Evolutionary conservation across 1,140 invertebrate species (phyloP).

Genomic region (Meteorus sp.): DNA sequence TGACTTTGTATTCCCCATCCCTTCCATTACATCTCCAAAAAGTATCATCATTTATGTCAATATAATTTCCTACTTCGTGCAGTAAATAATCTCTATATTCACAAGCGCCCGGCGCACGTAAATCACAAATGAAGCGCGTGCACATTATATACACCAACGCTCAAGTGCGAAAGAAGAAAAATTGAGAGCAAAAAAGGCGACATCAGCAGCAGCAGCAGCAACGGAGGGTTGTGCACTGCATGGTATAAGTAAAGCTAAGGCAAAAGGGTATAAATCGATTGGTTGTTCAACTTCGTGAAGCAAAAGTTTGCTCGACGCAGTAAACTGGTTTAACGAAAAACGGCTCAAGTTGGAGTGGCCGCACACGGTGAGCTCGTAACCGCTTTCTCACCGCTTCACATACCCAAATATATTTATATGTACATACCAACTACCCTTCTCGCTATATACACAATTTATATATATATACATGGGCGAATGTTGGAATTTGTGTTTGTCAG

Average conservation of each 20-base stretch:
- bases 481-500: background rate
- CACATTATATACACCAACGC: no score
- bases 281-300: conserved; percentile 14
- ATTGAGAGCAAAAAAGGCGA: background rate
- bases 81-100: no score
- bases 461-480: conserved; percentile 5
- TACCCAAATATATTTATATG: conserved; percentile 28
- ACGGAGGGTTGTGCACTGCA: background rate
- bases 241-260: background rate
- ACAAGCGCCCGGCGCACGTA: no score
- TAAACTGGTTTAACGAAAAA: conserved; percentile 55
- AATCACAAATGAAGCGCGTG: no score
- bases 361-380: conserved; percentile 32
- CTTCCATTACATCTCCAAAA: no score
- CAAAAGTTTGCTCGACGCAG: conserved; percentile 47
- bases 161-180: background rate
- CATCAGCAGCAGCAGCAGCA: background rate
- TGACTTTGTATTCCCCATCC: no score
- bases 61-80: no score
- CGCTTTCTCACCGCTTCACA: conserved; percentile 9
- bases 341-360: conserved; percentile 44
- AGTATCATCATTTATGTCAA: no score
- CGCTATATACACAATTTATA: no score
- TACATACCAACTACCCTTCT: no score
- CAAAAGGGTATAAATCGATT: conserved; percentile 20